Evolutionary conservation across 2,888 invertebrate species (phyloP).

Genomic region (Dromius quadrimaculatus): DNA sequence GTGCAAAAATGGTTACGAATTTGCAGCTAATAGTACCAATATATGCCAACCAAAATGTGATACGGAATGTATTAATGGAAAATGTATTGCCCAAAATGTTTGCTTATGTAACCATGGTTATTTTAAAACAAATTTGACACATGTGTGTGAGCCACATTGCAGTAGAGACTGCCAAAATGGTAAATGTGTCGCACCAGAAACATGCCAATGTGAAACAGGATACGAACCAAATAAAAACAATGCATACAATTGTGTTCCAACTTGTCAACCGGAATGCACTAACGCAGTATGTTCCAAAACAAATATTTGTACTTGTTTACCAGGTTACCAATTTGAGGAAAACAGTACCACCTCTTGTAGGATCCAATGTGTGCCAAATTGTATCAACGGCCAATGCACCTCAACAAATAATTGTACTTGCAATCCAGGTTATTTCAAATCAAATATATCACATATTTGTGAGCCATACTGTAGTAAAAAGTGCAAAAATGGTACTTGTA

Average conservation of each 20-base stretch:
- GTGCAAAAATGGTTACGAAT: conserved; percentile 1
- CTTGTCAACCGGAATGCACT: conserved; percentile 54
- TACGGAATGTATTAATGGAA: conserved; percentile 62
- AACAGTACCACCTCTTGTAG: neutral
- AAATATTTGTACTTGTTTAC: neutral
- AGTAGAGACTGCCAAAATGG: neutral
- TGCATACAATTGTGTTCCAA: conserved; percentile 56
- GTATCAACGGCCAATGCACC: conserved; percentile 51
- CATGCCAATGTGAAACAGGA: conserved; percentile 1
- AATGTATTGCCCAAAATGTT: conserved; percentile 67
- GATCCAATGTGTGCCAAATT: neutral
- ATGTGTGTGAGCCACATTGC: conserved; percentile 21
- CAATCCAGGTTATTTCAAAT: conserved; percentile 67
- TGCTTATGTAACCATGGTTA: conserved; percentile 71
- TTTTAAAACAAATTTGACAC: conserved; percentile 51
- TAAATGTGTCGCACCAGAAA: neutral
- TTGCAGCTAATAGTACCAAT: conserved; percentile 53
- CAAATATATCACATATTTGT: conserved; percentile 58
- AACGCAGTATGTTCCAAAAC: conserved; percentile 66
- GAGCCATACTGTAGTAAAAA: conserved; percentile 57
- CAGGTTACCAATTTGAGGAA: neutral
- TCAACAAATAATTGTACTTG: conserved; percentile 69
- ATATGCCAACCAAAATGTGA: conserved; percentile 57
- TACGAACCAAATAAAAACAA: conserved; percentile 53
- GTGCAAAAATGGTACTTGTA: conserved; percentile 55